These are phyloP conservation scores for Ceryle rudis DNA, from an alignment of 2,797 vertebrate species.

Conservation along the genomic window DNA sequence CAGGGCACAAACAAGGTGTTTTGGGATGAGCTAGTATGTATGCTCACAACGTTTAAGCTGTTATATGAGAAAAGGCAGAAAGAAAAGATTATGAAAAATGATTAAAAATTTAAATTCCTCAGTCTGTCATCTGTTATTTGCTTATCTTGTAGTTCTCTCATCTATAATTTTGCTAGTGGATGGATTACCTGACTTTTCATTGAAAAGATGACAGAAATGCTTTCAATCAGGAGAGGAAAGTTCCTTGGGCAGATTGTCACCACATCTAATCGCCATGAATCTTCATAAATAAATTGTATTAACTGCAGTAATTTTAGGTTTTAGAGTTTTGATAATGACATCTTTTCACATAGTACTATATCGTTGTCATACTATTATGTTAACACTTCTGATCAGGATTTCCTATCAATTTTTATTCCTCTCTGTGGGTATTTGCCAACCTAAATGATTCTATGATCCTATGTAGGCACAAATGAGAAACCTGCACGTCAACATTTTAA, in stretches of 20 bases:
- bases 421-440: background rate
- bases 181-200: background rate
- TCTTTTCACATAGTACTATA: background rate
- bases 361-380: background rate
- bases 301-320: constrained; percentile 20
- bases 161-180: background rate
- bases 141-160: background rate
- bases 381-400: background rate
- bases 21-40: background rate
- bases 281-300: background rate
- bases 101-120: background rate
- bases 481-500: background rate
- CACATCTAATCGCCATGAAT: background rate
- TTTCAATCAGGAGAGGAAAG: background rate
- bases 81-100: background rate
- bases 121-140: background rate
- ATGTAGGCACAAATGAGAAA: background rate
- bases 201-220: background rate
- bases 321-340: background rate
- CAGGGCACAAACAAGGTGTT: background rate
- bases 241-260: background rate
- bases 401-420: background rate
- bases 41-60: background rate
- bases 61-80: background rate
- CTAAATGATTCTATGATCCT: background rate